Evolutionary conservation across 2,888 invertebrate species (phyloP), one percentile per base, ranked within the genome.

Genomic region (Anoncus sp.): DNA sequence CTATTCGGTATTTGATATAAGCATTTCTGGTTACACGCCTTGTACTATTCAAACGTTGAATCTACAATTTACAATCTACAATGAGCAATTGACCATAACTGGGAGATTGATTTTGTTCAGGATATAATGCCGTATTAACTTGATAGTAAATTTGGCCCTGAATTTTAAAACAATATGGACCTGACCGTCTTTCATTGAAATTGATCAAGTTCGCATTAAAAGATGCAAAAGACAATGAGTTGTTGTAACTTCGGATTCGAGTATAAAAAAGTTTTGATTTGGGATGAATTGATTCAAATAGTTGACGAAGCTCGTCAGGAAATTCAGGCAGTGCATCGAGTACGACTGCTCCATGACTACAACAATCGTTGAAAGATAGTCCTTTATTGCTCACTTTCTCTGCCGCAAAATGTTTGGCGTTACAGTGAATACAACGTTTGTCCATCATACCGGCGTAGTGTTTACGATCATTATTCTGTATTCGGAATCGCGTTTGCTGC

Each of bases 71-170:
- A n/a, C n/a, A 47, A 47, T 47, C 47, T 9, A 47, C n/a, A 9
- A 47, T 47, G 18, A 47, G 18, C 18, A 47, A 9, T 18, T 18
- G 18, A 18, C 47, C 18, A 18, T 47, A 47, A 18, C 16, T 47
- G 16, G 5, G 47, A 18, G 18, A 7, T 47, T 47, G 1, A 16
- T 18, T 18, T 18, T 9, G 18, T 47, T 16, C 47, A 4, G 18
- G 47, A 18, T 18, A 47, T 1, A 47, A 6, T 18, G 47, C 47
- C 3, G 47, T 47, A 9, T 47, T 47, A 3, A 47, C 47, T n/a
- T 47, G n/a, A 18, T 47, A 18, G 6, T 47, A 18, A 18, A 47
- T 47, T 47, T 47, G 47, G 18, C 47, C 47, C 47, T 47, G 47
- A 18, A 47, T 47, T 6, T 47, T 47, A 18, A 47, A 47, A 18